Conservation (phyloP, 2,888 invertebrate species). For the Danaus chrysippus region DNA sequence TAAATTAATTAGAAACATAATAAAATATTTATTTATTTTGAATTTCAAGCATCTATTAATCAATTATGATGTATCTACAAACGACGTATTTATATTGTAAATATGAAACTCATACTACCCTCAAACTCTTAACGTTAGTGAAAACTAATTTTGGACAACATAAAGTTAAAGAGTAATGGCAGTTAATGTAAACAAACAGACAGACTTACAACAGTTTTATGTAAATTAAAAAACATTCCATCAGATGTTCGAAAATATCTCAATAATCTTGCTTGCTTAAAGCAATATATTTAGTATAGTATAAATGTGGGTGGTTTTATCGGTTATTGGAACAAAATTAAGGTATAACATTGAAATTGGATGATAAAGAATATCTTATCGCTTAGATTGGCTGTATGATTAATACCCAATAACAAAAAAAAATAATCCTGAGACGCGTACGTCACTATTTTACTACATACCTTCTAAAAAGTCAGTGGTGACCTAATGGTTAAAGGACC, state of each 20-base stretch:
- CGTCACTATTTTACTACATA: too few relatives aligned
- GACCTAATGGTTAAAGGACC: too few relatives aligned
- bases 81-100: not conserved
- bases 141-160: constrained; percentile 1
- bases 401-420: too few relatives aligned
- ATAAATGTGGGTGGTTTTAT: too few relatives aligned
- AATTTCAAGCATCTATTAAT: not conserved
- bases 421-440: too few relatives aligned
- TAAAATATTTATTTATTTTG: not conserved
- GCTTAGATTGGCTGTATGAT: too few relatives aligned
- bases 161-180: not conserved
- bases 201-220: not conserved
- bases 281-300: not conserved
- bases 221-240: constrained; percentile 6
- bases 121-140: not conserved
- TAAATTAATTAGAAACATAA: too few relatives aligned
- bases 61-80: not conserved
- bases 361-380: too few relatives aligned
- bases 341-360: too few relatives aligned
- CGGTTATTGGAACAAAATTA: too few relatives aligned
- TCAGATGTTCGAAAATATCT: not conserved
- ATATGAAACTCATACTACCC: not conserved
- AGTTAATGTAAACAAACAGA: constrained; percentile 5
- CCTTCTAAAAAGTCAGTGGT: too few relatives aligned
- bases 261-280: not conserved